Evolutionary conservation across 2,797 vertebrate genomes (phyloP).

Genomic region (Poeciliopsis turneri): DNA sequence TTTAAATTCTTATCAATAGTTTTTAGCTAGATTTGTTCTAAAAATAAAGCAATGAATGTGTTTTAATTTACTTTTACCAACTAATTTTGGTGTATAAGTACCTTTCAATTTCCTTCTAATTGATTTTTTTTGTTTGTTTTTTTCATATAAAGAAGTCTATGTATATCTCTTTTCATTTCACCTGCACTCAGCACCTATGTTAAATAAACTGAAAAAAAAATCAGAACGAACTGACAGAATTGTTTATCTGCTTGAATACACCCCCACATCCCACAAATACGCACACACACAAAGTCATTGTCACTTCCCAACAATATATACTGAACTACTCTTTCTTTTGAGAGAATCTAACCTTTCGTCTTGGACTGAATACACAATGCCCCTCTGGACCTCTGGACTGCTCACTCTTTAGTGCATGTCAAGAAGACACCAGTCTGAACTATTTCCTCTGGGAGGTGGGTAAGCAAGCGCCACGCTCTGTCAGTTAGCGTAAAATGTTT

Average conservation of each 20-base stretch:
- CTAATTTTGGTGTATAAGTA: background rate
- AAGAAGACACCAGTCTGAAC: conserved; percentile 84
- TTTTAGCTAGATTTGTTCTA: background rate
- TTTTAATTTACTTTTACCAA: background rate
- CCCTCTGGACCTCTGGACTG: conserved; percentile 80
- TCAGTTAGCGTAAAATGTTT: conserved; percentile 85
- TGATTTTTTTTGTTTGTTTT: no score
- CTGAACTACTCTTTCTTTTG: conserved; percentile 77
- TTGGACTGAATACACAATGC: conserved; percentile 83
- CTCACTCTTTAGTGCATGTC: conserved; percentile 85
- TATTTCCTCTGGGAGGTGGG: conserved; percentile 83
- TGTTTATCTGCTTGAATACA: conserved; percentile 78
- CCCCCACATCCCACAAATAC: conserved; percentile 24
- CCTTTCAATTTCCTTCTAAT: background rate
- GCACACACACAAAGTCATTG: conserved; percentile 69
- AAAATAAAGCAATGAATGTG: background rate
- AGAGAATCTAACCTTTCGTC: conserved; percentile 81
- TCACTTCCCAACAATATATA: conserved; percentile 77
- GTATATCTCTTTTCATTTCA: background rate
- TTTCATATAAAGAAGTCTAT: background rate
- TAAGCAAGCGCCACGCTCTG: conserved; percentile 84
- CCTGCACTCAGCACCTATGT: conserved; percentile 19
- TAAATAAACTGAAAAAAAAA: conserved; percentile 42
- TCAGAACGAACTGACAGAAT: conserved; percentile 63
- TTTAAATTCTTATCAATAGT: background rate